Evolutionary conservation across 2,888 invertebrate species (phyloP), one percentile per base, ranked within the genome.

Genomic region (Schizaphis graminum): DNA sequence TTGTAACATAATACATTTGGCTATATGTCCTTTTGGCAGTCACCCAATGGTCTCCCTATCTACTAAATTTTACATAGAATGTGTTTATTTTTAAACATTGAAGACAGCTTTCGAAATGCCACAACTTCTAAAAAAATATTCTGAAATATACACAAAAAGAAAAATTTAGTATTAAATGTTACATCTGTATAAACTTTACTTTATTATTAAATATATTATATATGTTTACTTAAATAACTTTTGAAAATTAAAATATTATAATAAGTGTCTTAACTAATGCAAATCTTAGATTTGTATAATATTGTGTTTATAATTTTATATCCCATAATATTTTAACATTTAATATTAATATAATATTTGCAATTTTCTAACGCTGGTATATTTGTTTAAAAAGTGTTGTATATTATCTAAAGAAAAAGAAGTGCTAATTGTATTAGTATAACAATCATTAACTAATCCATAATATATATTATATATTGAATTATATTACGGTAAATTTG

Each of bases 1-100:
- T 90, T 91, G 94, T 94, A 94, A 94, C 94, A 49, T 94, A 86
- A 94, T 94, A 61, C 94, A 67, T 91, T 94, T 94, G 94, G 94
- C 94, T 86, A 11, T 28, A 85, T 86, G 86, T 77, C 87, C n/a
- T 67, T 86, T 86, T 94, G 94, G 94, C 91, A 44, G 21, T 53
- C 8, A 57, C 86, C 94, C 94, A 86, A 26, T 26, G 11, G 41
- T 94, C 61, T 67, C 91, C 86, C 49, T 91, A 87, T 86, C 90
- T 94, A 49, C 67, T 91, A 49, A 61, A 86, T 93, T 86, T 87
- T 67, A 87, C 57, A 53, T 41, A 77, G 53, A 85, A 61, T 90
- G 57, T 41, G 86, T 94, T 94, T 94, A 94, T 94, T 94, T 94
- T 94, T 94, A 94, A 57, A 90, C 89, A 57, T 85, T 85, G 47